Evolutionary conservation across 2,888 invertebrate genomes (phyloP).

Genomic region (Trilocha varians): DNA sequence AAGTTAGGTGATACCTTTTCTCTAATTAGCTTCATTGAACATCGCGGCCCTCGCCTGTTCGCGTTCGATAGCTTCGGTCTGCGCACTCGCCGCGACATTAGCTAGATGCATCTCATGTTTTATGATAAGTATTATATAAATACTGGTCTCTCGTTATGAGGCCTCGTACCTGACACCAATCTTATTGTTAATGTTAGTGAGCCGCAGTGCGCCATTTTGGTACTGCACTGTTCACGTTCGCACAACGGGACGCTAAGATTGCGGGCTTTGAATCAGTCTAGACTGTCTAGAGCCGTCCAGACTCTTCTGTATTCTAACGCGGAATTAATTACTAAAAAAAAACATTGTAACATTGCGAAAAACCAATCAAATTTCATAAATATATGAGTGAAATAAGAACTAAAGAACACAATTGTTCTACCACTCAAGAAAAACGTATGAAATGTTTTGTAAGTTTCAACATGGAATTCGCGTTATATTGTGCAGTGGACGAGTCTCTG

Average conservation of each 20-base stretch:
- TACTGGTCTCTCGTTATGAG: conserved; percentile 45
- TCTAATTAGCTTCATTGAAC: conserved; percentile 61
- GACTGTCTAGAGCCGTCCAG: not conserved
- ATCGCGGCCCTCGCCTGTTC: conserved; percentile 27
- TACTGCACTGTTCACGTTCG: conserved; percentile 22
- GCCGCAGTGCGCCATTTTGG: conserved; percentile 11
- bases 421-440: no score
- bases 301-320: conserved; percentile 6
- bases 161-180: conserved; percentile 66
- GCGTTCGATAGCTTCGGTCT: conserved; percentile 45
- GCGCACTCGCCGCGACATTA: conserved; percentile 38
- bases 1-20: conserved; percentile 67
- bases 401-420: no score
- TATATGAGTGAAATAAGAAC: no score
- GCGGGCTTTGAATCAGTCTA: conserved; percentile 9
- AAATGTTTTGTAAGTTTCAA: no score
- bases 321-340: not conserved
- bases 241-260: conserved; percentile 23
- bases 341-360: no score
- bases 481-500: no score
- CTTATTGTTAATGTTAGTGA: conserved; percentile 35
- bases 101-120: conserved; percentile 57
- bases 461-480: no score
- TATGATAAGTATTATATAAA: conserved; percentile 34
- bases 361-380: no score